Base-by-base conservation (phyloP, 1,140 invertebrate species). In the Homarus americanus region DNA sequence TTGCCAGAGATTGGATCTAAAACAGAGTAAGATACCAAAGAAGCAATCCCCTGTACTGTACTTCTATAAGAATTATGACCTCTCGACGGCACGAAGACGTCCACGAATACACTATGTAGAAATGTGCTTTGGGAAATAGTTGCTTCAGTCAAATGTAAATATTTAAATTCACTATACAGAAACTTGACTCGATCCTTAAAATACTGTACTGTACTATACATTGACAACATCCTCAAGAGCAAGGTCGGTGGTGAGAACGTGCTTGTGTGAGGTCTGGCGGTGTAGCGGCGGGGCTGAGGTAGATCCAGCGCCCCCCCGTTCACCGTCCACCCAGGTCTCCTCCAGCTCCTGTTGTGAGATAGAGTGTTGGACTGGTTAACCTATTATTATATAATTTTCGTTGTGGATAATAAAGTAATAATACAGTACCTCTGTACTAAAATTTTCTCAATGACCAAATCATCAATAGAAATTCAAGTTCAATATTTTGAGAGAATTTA, bases 271-370 rank as follows among this genome's bases (percentile, higher is more conserved):
- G 7, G 89, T 91, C 82, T 91, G 89, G 49, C 89, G 82, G 17
- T 79, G 89, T 40, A 91, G 73, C 15, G 83, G 82, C 20, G 75
- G 89, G n/a, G 49, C 82, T n/a, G 75, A 44, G 10, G 3, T 28
- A 32, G 82, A 78, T n/a, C 41, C 89, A n/a, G n/a, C n/a, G 28
- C 36, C 82, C 34, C 36, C 44, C 53, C 49, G 49, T 58, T 91
- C 89, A 86, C 82, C 89, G 83, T 91, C 89, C 76, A 91, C 83
- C 75, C 82, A 91, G 24, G 89, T 85, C 89, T 91, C 89, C 89
- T 91, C 83, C 82, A 91, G 89, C 38, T 91, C 89, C 89, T 91
- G 75, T 58, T 58, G 53, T 49, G 53, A 0, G 53, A 49, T 7
- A 58, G 24, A 17, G 15, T 58, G 0, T 17, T 58, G 3, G 17